These are phyloP conservation scores for Xestia xanthographa DNA, from an alignment of 2,888 invertebrate genomes.

Conservation along the genomic window DNA sequence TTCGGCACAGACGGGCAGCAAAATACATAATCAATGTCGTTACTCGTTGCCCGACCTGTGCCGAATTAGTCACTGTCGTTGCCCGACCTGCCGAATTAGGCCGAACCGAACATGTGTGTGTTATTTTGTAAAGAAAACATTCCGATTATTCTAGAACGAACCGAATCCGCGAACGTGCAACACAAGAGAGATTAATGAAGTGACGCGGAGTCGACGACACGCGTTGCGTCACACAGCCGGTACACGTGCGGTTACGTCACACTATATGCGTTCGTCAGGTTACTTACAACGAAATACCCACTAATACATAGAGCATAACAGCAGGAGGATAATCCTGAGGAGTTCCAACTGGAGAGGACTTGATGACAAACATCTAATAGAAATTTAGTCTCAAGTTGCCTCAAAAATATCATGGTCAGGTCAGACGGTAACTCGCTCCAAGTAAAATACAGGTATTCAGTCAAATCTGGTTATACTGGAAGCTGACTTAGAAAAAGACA, in stretches of 20 bases:
- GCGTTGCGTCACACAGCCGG: constrained; percentile 36
- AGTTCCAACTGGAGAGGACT: not conserved
- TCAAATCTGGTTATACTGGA: not conserved
- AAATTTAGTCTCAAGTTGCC: not conserved
- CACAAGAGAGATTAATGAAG: constrained; percentile 33
- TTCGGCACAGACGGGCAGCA: not conserved
- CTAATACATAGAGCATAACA: not conserved
- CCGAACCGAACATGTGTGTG: not conserved
- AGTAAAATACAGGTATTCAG: not conserved
- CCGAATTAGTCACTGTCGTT: not conserved
- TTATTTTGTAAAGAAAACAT: constrained; percentile 16
- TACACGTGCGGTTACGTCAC: constrained; percentile 48
- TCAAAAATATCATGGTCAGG: not conserved
- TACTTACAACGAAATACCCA: not conserved
- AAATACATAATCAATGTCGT: not conserved
- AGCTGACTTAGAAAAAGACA: not conserved
- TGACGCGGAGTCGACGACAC: constrained; percentile 42
- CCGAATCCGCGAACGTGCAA: constrained; percentile 4
- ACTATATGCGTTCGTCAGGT: constrained; percentile 19
- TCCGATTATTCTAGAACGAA: constrained; percentile 44
- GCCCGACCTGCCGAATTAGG: not conserved
- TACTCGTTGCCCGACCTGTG: not conserved
- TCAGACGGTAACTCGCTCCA: not conserved
- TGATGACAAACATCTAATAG: not conserved
- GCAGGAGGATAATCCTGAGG: not conserved